Percentiles rank a stretch among this genome's conserved stretches.
Evolutionary conservation across 2,797 vertebrate genomes (phyloP).

Genomic region (Anas bernieri): DNA sequence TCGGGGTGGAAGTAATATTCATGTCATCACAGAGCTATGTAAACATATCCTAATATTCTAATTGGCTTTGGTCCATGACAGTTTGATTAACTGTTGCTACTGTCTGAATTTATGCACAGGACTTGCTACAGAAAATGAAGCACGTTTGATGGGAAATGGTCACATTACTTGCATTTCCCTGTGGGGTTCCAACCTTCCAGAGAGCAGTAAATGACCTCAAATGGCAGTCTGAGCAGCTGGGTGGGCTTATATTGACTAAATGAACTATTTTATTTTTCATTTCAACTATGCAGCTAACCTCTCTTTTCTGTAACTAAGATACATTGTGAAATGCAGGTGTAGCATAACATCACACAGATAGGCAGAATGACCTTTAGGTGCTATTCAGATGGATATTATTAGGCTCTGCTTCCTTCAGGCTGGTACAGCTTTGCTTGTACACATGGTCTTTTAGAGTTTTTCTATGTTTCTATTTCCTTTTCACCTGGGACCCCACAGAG

Average conservation of each 20-base stretch:
- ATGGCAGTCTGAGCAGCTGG: background rate
- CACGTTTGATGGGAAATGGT: background rate
- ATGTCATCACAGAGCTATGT: slow-evolving; percentile 1
- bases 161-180: background rate
- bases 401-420: background rate
- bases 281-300: background rate
- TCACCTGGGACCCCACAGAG: background rate
- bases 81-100: slow-evolving; percentile 25
- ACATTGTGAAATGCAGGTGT: slow-evolving; percentile 44
- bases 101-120: slow-evolving; percentile 1
- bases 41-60: slow-evolving; percentile 14
- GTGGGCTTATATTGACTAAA: slow-evolving; percentile 12
- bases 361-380: slow-evolving; percentile 37
- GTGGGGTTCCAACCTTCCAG: background rate
- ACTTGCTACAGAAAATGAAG: background rate
- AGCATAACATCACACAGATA: slow-evolving; percentile 28
- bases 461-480: background rate
- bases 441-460: background rate
- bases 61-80: background rate
- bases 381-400: slow-evolving; percentile 31
- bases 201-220: background rate
- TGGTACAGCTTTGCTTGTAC: background rate
- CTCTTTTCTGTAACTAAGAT: background rate
- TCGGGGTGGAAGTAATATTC: background rate
- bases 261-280: slow-evolving; percentile 3